A percentile compares a stretch with the other conserved stretches of the same genome.
phyloP scores from a whole-genome alignment of 30 jellyfish, hydroid and myxozoan genomes.

The Hydractinia echinata region DNA sequence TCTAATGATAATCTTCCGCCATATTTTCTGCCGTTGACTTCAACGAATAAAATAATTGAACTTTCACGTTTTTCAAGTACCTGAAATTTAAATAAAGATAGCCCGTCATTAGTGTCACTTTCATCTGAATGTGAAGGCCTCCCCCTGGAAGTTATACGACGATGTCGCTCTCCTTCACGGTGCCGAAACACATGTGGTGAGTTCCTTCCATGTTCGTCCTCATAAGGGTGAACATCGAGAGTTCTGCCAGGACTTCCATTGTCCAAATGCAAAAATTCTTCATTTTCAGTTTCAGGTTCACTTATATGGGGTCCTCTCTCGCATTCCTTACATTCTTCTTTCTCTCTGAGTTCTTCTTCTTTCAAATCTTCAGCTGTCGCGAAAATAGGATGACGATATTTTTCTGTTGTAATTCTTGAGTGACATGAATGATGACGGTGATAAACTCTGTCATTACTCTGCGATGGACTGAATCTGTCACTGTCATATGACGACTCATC shows the following conservation, averaged over 20 bases:
- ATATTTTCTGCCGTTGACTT: not conserved
- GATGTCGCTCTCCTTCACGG: not conserved
- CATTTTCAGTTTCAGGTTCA: not conserved
- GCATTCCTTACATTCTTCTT: not conserved
- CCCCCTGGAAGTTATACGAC: not conserved
- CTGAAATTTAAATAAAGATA: not conserved
- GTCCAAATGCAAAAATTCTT: not conserved
- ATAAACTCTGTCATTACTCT: no score
- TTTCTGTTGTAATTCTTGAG: not conserved
- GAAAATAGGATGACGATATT: conserved; percentile 11
- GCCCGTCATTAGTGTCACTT: not conserved
- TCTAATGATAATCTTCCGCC: conserved; percentile 4
- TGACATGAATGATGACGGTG: not conserved
- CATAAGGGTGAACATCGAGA: no score
- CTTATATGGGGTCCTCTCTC: not conserved
- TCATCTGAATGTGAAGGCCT: conserved; percentile 8
- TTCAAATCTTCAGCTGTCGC: conserved; percentile 17
- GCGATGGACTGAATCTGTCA: no score
- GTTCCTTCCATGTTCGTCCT: no score
- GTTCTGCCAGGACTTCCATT: no score
- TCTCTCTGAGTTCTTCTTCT: not conserved
- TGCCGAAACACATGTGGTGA: not conserved
- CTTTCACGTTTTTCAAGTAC: not conserved
- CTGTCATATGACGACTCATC: no score
- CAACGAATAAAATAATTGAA: not conserved